These are phyloP conservation scores for Panthera leo DNA, from an alignment of 2,113 vertebrate species.

Conservation along the genomic window DNA sequence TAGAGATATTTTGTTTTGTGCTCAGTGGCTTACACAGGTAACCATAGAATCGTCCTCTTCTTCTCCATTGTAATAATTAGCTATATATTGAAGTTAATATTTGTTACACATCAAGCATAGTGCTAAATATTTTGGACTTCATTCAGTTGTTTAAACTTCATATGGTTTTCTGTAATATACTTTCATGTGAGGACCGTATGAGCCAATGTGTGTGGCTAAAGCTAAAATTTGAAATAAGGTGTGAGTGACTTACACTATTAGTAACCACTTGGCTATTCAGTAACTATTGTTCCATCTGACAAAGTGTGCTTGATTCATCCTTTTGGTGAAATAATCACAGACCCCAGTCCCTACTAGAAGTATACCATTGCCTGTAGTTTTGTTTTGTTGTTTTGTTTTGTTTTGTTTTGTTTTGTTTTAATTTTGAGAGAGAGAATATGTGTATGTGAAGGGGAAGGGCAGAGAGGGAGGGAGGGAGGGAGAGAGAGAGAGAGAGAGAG, in stretches of 20 bases:
- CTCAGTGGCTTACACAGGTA: neutral
- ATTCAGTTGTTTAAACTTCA: neutral
- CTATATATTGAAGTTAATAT: neutral
- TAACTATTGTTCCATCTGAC: neutral
- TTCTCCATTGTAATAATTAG: neutral
- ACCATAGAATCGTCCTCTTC: neutral
- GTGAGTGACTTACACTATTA: neutral
- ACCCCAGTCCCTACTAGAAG: neutral
- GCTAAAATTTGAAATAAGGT: neutral
- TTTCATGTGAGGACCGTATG: neutral
- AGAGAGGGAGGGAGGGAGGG: too few species aligned
- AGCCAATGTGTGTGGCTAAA: neutral
- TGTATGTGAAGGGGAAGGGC: too few species aligned
- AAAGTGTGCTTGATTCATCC: neutral
- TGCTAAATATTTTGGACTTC: neutral
- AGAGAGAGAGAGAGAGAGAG: too few species aligned
- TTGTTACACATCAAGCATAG: neutral
- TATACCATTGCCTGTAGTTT: neutral
- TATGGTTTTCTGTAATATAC: neutral
- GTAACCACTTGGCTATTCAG: neutral
- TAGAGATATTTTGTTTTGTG: neutral
- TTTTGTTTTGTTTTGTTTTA: too few species aligned
- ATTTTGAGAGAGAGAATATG: too few species aligned
- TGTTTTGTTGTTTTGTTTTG: neutral
- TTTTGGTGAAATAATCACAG: neutral